Evolutionary conservation across 2,113 vertebrate species (phyloP), one percentile per base, ranked within the genome.

Genomic region (Vicugna pacos): DNA sequence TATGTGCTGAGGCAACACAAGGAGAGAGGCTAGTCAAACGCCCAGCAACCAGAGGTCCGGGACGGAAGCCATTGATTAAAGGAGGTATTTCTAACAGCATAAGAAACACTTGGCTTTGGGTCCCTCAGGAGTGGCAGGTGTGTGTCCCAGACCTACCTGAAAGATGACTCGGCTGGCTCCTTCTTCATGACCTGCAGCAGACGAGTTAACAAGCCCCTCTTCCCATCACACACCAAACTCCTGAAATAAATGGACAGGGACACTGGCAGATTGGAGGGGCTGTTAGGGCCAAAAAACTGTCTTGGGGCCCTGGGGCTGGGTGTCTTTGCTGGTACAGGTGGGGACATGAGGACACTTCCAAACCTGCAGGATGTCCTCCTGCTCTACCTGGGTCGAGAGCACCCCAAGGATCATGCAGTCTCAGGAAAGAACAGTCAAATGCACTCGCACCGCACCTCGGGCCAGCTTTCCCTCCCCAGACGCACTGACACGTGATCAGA

Each of bases 161-260:
- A 99, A 1, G 99, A 99, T 0, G 99, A 99, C 96, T 99, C 99
- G 3, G 99, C 99, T 20, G 99, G 99, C 84, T 99, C 99, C 95
- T 99, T 99, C 98, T 99, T 99, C 99, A 99, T 99, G 94, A 99
- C 99, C 12, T 99, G 99, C 8, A 99, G 99, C 46, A 99, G 98
- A 5, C 99, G 99, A 13, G 99, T 99, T 95, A 99, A 98, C 94
- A 99, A 99, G 5, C 99, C 99, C 97, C 99, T 99, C 89, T 99
- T 99, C 54, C 99, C 99, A 82, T 99, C 99, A 97, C 99, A 99
- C 72, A 99, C 99, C 65, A 99, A 98, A 96, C 98, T 99, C 98
- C 99, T 99, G 93, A 85, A 98, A 98, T 50, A 96, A 64, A 69
- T 0, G 38, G 30, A 85, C 14, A 75, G 22, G 46, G 17, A 89